phyloP scores from a whole-genome alignment of 2,113 vertebrate species.

The Ellobius talpinus region DNA sequence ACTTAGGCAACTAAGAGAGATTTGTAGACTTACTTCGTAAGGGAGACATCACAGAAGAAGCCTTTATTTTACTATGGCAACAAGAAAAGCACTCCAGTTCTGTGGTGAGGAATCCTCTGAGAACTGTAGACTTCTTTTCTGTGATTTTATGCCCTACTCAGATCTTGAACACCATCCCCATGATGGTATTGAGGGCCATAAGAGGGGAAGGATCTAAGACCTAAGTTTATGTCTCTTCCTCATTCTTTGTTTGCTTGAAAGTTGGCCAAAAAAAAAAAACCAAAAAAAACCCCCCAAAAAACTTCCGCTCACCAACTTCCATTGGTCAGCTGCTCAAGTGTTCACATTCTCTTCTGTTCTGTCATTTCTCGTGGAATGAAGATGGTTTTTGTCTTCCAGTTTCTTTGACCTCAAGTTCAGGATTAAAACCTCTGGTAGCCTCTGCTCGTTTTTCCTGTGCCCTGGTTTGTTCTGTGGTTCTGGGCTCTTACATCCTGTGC shows the following conservation, averaged over 20 bases:
- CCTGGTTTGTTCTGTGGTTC: constrained; percentile 61
- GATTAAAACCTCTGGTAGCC: constrained; percentile 60
- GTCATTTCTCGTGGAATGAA: constrained; percentile 65
- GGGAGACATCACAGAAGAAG: constrained; percentile 59
- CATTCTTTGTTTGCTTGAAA: constrained; percentile 71
- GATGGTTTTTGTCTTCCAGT: constrained; percentile 67
- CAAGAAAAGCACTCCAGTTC: constrained; percentile 28
- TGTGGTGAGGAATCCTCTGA: constrained; percentile 44
- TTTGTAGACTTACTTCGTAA: constrained; percentile 62
- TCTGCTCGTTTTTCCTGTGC: constrained; percentile 56
- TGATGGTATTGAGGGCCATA: constrained; percentile 56
- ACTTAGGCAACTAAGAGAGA: constrained; percentile 63
- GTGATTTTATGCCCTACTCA: constrained; percentile 48
- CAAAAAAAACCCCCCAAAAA: not conserved
- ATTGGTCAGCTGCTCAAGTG: constrained; percentile 39
- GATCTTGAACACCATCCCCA: constrained; percentile 54
- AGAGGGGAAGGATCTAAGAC: constrained; percentile 62
- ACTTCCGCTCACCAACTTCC: constrained; percentile 39
- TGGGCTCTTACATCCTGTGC: constrained; percentile 63
- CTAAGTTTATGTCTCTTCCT: constrained; percentile 59
- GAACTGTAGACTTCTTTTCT: constrained; percentile 64
- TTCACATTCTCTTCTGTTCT: constrained; percentile 72
- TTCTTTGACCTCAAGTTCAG: constrained; percentile 62
- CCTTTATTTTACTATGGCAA: constrained; percentile 71
- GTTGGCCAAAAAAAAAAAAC: constrained; percentile 35